phyloP scores from a whole-genome alignment of 1,140 invertebrate genomes.

The Bombus waltoni region DNA sequence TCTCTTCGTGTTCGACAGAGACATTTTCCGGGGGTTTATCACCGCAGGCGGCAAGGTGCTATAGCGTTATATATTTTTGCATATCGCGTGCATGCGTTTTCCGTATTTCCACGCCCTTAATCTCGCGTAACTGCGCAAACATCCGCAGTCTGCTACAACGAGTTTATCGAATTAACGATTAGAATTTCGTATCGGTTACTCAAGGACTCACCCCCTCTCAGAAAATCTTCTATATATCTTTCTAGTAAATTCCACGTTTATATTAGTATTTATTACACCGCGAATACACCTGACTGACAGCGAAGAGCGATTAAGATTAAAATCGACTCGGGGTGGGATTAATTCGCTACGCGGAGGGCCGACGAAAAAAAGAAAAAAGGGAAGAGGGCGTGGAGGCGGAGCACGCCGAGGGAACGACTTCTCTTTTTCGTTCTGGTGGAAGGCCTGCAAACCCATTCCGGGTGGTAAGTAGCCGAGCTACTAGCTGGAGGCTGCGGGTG shows the following conservation, averaged over 20 bases:
- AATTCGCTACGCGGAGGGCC: conserved; percentile 52
- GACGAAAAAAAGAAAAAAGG: background rate
- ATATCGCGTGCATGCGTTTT: too few species aligned
- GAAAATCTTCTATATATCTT: too few species aligned
- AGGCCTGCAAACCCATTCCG: conserved; percentile 44
- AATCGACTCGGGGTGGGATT: conserved; percentile 27
- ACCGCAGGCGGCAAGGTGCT: too few species aligned
- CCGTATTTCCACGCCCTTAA: too few species aligned
- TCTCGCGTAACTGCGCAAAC: too few species aligned
- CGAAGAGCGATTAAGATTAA: conserved; percentile 26
- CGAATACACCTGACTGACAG: background rate
- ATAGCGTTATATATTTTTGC: too few species aligned
- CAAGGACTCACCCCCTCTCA: too few species aligned
- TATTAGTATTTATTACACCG: background rate
- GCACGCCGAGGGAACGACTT: conserved; percentile 39
- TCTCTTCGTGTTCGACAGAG: too few species aligned
- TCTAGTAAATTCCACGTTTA: background rate
- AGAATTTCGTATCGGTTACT: too few species aligned
- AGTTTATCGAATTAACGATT: too few species aligned
- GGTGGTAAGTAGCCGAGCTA: conserved; percentile 63
- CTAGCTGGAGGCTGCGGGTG: conserved; percentile 64
- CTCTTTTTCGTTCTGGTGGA: conserved; percentile 42
- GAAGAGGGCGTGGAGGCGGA: background rate
- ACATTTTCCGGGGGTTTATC: too few species aligned
- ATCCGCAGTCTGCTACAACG: too few species aligned